These are phyloP conservation scores for Scyliorhinus canicula DNA, from an alignment of 2,797 vertebrate species.

Conservation along the genomic window DNA sequence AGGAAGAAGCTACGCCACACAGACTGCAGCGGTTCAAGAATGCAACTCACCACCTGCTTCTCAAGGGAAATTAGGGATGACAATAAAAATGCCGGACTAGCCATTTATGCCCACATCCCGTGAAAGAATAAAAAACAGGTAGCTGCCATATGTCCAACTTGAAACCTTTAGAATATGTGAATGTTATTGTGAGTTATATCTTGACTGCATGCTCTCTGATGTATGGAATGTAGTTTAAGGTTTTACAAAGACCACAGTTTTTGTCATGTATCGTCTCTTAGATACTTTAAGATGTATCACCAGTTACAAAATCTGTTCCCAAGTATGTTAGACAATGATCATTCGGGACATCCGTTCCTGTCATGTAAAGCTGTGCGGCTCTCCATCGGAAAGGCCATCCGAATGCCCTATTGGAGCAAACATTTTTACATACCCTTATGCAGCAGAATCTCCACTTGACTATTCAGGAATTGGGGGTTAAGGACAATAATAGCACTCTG, in stretches of 20 bases:
- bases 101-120: too few relatives aligned
- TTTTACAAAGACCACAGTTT: too few relatives aligned
- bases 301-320: background rate
- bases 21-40: too few relatives aligned
- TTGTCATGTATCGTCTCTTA: too few relatives aligned
- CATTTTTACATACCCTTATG: background rate
- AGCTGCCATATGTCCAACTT: background rate
- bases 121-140: background rate
- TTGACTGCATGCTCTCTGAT: background rate
- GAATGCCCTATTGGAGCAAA: background rate
- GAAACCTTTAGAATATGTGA: background rate
- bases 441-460: background rate
- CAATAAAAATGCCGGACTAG: too few relatives aligned
- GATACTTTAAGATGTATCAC: background rate
- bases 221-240: background rate
- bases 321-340: background rate
- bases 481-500: too few relatives aligned
- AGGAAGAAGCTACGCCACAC: too few relatives aligned
- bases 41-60: too few relatives aligned
- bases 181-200: background rate
- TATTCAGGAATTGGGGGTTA: background rate
- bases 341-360: background rate
- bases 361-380: background rate
- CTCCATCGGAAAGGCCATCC: background rate
- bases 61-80: too few relatives aligned